Percentiles rank a stretch among this genome's conserved stretches.
Evolutionary conservation across 2,888 invertebrate species (phyloP).

Genomic region (Ophioninae sp.): DNA sequence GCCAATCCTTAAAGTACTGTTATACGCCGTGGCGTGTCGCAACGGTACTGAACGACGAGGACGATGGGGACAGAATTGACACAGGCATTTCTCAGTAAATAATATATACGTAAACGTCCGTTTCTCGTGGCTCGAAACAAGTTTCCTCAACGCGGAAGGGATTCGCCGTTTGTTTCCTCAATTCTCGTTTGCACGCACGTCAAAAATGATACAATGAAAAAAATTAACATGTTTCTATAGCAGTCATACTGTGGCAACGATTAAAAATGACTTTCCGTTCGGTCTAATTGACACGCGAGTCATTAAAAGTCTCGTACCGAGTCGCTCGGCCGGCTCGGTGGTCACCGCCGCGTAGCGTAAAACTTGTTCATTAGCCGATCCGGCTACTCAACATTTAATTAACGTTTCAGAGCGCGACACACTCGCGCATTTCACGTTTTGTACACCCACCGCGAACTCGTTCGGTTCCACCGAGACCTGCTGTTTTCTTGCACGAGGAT

Average conservation of each 20-base stretch:
- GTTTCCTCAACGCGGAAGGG: neutral
- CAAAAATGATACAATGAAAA: neutral
- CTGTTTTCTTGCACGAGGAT: no score
- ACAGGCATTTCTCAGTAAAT: slow-evolving; percentile 36
- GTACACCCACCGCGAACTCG: neutral
- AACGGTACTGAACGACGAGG: slow-evolving; percentile 52
- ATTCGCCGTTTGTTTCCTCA: neutral
- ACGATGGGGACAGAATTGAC: slow-evolving; percentile 36
- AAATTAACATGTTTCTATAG: no score
- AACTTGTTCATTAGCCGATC: slow-evolving; percentile 49
- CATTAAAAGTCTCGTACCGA: slow-evolving; percentile 5
- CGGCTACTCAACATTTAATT: slow-evolving; percentile 55
- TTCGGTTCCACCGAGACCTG: neutral
- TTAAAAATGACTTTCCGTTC: neutral
- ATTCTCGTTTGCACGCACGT: neutral
- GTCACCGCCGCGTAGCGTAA: slow-evolving; percentile 37
- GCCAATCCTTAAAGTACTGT: slow-evolving; percentile 50
- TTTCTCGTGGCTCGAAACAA: neutral
- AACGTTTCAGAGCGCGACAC: slow-evolving; percentile 38
- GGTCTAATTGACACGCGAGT: neutral
- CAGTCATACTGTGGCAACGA: neutral
- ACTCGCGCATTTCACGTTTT: neutral
- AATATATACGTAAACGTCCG: neutral
- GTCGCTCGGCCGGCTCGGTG: neutral
- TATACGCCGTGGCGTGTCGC: slow-evolving; percentile 44